Base-by-base conservation (phyloP, 2,113 vertebrate genomes). In the Anser cygnoides region DNA sequence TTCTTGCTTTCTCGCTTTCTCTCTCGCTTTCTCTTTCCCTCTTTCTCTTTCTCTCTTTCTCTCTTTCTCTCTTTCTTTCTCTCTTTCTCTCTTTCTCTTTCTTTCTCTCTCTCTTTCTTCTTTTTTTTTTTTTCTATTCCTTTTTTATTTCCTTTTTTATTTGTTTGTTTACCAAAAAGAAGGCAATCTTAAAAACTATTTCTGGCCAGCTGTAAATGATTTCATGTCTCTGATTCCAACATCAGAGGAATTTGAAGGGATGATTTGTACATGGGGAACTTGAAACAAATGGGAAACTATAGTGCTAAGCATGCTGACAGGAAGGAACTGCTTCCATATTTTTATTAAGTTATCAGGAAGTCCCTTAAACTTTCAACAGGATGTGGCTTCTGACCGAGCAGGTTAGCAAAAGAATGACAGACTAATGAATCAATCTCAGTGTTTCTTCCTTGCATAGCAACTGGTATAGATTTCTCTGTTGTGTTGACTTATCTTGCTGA, bases 361-460 rank as follows among this genome's bases (percentile, higher is more conserved):
- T 77, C 55, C 63, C 92, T 90, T 91, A 91, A 84, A 92, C 79
- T 95, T 97, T 96, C 84, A 95, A 77, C 68, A 86, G 92, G 84
- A 82, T 92, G 63, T 95, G 65, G 37, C 72, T 95, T 93, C 81
- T 93, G 74, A 96, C 44, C 81, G 75, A 95, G 49, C 65, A 90
- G 37, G 57, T 84, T 96, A 93, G 78, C 78, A 91, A 80, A 82
- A 85, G 78, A 95, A 61, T 87, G 72, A 44, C n/a, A 55, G 84
- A 67, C 9, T 79, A 94, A 96, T 93, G 72, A 92, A 97, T 95
- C 86, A 92, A 59, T 94, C 71, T 84, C 66, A 52, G 55, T 20
- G 68, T 66, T 96, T 92, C 71, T 93, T 90, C 89, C 67, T 93
- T 90, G 61, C 73, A 81, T 66, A 66, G 77, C 62, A 95, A 81